A percentile compares a stretch with the other conserved stretches of the same genome.
phyloP scores from a whole-genome alignment of 2,797 vertebrate species.

The Danio choprae region DNA sequence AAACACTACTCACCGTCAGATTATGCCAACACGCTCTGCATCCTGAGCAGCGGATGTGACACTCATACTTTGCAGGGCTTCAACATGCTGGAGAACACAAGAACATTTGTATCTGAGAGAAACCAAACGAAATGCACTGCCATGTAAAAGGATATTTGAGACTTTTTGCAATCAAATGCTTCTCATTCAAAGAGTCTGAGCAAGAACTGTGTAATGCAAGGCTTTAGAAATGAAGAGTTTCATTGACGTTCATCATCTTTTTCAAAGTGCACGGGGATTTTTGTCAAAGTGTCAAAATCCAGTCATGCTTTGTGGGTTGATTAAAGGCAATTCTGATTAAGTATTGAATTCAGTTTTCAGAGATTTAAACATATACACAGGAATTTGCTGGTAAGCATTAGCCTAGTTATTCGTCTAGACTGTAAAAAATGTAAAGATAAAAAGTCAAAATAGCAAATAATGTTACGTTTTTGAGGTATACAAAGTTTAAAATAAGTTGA shows the following conservation, averaged over 20 bases:
- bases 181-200: constrained; percentile 8
- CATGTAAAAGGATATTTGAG: background rate
- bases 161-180: background rate
- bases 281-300: background rate
- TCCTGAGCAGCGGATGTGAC: constrained; percentile 51
- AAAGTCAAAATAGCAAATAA: no score
- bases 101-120: constrained; percentile 10
- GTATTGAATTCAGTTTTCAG: background rate
- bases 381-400: no score
- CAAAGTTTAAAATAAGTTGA: no score
- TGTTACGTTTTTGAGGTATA: no score
- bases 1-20: constrained; percentile 41
- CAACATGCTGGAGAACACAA: constrained; percentile 9
- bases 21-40: constrained; percentile 41
- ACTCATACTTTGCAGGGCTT: constrained; percentile 39
- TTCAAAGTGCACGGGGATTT: background rate
- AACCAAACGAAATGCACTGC: constrained; percentile 21
- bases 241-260: constrained; percentile 5
- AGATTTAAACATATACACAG: background rate
- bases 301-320: background rate
- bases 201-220: background rate
- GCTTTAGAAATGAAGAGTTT: background rate
- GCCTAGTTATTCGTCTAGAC: no score
- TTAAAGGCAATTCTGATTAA: background rate
- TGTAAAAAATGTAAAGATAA: no score